Percentiles rank a stretch among this genome's conserved stretches.
phyloP scores from a whole-genome alignment of 2,797 vertebrate species.

The Sylvia borin region DNA sequence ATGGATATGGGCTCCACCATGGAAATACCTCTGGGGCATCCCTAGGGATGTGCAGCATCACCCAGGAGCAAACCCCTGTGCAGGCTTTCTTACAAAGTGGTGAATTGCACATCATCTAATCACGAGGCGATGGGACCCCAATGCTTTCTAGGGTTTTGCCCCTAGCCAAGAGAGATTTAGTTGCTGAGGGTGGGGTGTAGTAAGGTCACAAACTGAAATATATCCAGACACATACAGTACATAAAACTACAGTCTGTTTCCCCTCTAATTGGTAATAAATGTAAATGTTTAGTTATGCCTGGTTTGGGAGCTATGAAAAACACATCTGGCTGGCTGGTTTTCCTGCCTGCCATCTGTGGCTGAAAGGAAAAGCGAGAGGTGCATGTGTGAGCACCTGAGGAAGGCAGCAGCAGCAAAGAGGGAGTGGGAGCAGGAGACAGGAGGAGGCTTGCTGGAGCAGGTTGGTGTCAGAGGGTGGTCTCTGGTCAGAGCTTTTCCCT shows the following conservation, averaged over 20 bases:
- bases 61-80: not conserved
- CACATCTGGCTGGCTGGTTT: slow-evolving; percentile 79
- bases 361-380: not conserved
- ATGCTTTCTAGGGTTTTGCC: not conserved
- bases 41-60: not conserved
- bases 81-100: not conserved
- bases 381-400: not conserved
- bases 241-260: slow-evolving; percentile 82
- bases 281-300: slow-evolving; percentile 84
- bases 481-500: not conserved
- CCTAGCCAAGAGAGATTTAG: not conserved
- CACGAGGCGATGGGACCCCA: rapidly evolving
- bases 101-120: rapidly evolving
- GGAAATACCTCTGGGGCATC: not conserved
- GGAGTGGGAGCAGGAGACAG: not conserved
- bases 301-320: slow-evolving; percentile 80
- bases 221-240: slow-evolving; percentile 71
- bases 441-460: not conserved
- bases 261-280: slow-evolving; percentile 84
- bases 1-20: not conserved
- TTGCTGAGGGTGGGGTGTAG: not conserved
- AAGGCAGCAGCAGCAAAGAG: not conserved
- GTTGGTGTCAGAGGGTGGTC: not conserved
- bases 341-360: slow-evolving; percentile 75
- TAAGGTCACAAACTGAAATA: slow-evolving; percentile 72